Conservation (phyloP, 2,113 vertebrate species). For the Notiomystis cincta region DNA sequence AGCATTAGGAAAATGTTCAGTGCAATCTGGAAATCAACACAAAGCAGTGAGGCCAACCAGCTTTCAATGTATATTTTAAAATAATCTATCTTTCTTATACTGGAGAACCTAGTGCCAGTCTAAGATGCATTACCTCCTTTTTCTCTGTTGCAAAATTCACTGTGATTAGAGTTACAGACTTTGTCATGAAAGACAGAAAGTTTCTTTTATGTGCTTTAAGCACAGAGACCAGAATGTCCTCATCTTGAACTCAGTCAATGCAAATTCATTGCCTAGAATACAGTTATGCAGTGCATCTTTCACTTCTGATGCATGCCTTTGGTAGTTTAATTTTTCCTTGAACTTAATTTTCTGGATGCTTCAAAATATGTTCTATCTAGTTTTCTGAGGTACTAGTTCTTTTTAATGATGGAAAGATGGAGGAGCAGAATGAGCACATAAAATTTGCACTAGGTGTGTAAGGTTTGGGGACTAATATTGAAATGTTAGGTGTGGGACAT, state of each 20-base stretch:
- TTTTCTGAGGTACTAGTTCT: neutral
- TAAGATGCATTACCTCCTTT: neutral
- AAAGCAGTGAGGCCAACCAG: neutral
- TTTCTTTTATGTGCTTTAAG: neutral
- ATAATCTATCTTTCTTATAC: neutral
- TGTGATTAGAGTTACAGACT: neutral
- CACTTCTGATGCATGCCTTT: neutral
- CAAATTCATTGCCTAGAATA: neutral
- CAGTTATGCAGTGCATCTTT: neutral
- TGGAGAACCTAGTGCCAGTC: neutral
- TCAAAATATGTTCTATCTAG: neutral
- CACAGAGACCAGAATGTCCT: neutral
- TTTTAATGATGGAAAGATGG: neutral
- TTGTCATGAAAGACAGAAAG: neutral
- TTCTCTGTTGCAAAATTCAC: neutral
- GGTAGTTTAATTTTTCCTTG: neutral
- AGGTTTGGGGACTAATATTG: neutral
- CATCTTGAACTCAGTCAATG: neutral
- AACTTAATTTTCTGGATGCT: neutral
- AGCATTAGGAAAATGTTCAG: neutral
- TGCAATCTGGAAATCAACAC: neutral
- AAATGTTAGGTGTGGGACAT: neutral
- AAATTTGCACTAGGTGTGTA: neutral
- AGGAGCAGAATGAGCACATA: neutral
- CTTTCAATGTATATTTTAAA: neutral